Evolutionary conservation across 2,888 invertebrate species (phyloP).

Genomic region (Orthonevra nobilis): DNA sequence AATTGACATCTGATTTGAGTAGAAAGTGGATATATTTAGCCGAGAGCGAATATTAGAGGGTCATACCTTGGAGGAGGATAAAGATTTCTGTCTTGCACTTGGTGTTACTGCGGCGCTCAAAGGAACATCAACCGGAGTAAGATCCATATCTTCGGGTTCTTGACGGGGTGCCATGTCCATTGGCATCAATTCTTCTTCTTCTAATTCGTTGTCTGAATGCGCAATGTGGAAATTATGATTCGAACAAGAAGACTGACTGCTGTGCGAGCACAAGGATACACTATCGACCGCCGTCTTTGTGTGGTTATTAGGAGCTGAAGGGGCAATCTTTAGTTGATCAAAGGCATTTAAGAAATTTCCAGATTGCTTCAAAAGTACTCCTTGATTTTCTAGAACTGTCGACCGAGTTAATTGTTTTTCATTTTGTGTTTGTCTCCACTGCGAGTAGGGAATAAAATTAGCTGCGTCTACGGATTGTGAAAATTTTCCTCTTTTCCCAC

Average conservation of each 20-base stretch:
- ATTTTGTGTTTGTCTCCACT: constrained; percentile 37
- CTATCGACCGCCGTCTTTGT: neutral
- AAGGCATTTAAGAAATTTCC: constrained; percentile 4
- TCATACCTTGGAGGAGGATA: neutral
- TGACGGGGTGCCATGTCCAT: constrained; percentile 9
- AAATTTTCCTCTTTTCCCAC: neutral
- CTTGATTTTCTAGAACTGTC: too few species aligned
- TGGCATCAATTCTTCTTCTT: neutral
- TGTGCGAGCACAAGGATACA: too few species aligned
- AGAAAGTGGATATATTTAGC: neutral
- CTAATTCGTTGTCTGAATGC: constrained; percentile 26
- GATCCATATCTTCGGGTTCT: neutral
- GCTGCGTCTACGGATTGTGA: neutral
- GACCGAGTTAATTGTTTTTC: constrained; percentile 3
- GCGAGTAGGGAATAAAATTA: constrained; percentile 33
- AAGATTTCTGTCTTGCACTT: too few species aligned
- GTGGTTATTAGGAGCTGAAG: neutral
- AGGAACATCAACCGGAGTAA: neutral
- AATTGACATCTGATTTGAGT: neutral
- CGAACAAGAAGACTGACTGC: constrained; percentile 6
- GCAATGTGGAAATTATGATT: constrained; percentile 23
- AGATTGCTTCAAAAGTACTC: too few species aligned
- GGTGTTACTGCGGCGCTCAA: neutral
- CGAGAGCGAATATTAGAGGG: neutral
- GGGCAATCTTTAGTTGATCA: constrained; percentile 15